A percentile compares a stretch with the other conserved stretches of the same genome.
Conservation (phyloP, 2,888 invertebrate species). For the Calameuta filiformis region DNA sequence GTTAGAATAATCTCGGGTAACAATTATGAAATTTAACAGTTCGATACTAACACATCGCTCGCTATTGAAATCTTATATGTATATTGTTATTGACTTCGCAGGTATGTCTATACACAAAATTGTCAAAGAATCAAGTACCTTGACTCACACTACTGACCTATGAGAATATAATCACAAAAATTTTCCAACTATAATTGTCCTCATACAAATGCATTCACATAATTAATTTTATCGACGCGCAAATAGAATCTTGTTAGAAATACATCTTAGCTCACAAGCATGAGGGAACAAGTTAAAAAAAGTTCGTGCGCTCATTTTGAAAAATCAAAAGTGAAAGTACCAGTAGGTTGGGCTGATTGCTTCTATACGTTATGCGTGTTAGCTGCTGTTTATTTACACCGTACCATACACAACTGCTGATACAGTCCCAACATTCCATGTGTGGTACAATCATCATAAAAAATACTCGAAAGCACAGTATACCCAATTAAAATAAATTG, state of each 20-base stretch:
- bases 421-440: not conserved
- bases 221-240: not conserved
- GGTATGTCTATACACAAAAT: not conserved
- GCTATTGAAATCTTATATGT: not conserved
- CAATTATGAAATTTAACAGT: not conserved
- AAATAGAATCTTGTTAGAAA: not conserved
- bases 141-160: no score
- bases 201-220: not conserved
- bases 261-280: not conserved
- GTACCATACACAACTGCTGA: not conserved
- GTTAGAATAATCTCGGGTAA: no score
- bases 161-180: no score
- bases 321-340: slow-evolving; percentile 11
- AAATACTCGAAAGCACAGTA: not conserved
- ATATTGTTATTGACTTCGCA: not conserved
- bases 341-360: slow-evolving; percentile 2
- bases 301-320: not conserved
- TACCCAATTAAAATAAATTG: not conserved
- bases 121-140: not conserved
- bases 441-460: not conserved
- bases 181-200: not conserved
- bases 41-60: not conserved
- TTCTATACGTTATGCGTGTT: slow-evolving; percentile 1
- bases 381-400: slow-evolving; percentile 9
- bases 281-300: not conserved